phyloP scores from a whole-genome alignment of 2,113 vertebrate species.

The Labeo rohita region DNA sequence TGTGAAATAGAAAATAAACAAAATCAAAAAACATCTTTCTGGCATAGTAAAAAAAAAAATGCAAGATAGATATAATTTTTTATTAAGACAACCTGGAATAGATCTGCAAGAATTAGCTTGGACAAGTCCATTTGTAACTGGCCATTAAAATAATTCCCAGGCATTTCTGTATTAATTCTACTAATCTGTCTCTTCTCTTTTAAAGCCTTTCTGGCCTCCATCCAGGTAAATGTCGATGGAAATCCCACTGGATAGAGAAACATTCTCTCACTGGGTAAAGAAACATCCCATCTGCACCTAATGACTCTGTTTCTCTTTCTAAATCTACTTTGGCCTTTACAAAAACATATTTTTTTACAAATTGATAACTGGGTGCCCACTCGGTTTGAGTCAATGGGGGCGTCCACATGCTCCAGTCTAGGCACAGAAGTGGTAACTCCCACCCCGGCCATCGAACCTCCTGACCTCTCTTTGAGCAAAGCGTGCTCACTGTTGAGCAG shows the following conservation, averaged over 20 bases:
- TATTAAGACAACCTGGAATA: neutral
- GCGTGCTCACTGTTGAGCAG: slow-evolving; percentile 43
- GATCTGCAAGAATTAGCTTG: neutral
- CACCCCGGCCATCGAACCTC: slow-evolving; percentile 30
- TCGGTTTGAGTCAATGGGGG: slow-evolving; percentile 15
- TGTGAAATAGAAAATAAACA: no score
- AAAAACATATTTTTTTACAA: neutral
- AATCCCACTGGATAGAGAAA: slow-evolving; percentile 8
- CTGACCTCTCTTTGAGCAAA: slow-evolving; percentile 35
- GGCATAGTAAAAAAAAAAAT: neutral
- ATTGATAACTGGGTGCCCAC: slow-evolving; percentile 29
- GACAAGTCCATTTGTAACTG: neutral
- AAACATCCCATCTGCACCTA: slow-evolving; percentile 23
- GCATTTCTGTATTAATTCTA: slow-evolving; percentile 26
- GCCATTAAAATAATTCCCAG: neutral
- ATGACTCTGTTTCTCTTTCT: slow-evolving; percentile 22
- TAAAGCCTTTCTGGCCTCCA: slow-evolving; percentile 51
- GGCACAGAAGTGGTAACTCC: slow-evolving; percentile 36
- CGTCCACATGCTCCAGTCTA: neutral
- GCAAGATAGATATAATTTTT: neutral
- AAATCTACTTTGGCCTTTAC: neutral
- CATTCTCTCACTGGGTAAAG: neutral
- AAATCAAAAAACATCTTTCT: neutral
- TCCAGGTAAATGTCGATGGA: slow-evolving; percentile 52
- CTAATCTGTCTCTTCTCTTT: slow-evolving; percentile 57